Evolutionary conservation across 1,140 invertebrate species (phyloP), one percentile per base, ranked within the genome.

Genomic region (Dysdera silvatica): DNA sequence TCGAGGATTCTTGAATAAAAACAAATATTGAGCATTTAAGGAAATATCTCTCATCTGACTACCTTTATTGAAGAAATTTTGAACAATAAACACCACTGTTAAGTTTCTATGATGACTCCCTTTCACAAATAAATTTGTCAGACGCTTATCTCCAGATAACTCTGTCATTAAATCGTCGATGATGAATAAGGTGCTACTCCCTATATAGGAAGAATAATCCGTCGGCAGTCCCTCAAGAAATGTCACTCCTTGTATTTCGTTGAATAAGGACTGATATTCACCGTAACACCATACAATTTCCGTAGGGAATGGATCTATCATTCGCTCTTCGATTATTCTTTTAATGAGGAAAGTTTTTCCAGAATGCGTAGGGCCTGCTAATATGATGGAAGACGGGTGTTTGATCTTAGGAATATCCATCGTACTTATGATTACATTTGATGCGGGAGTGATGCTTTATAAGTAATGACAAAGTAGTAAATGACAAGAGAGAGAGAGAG

Each of bases 1-100:
- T 20, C 75, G 67, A 2, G 73, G 73, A 65, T 77, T 77, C 73
- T 78, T 76, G 65, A 77, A 74, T 51, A 72, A 70, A 32, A 75
- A 69, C 32, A 77, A 70, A 61, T 75, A 75, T 63, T 71, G 71
- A 20, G 71, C 66, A 65, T 75, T 76, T 10, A 76, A 52, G 75
- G 54, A 76, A n/a, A n/a, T n/a, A n/a, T n/a, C n/a, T n/a, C n/a
- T n/a, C n/a, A n/a, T n/a, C n/a, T n/a, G n/a, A n/a, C n/a, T n/a
- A n/a, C n/a, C n/a, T n/a, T n/a, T n/a, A n/a, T n/a, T n/a, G n/a
- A n/a, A n/a, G n/a, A n/a, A 40, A 65, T 76, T 77, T 71, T 77
- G 75, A 28, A 75, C 74, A 51, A 76, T 74, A 52, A 72, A 77
- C 67, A 78, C 74, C 28, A 76, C 74, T 67, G 71, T 76, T 18